Evolutionary conservation across 2,797 vertebrate species (phyloP).

Genomic region (Parotocinclus haroldoi): DNA sequence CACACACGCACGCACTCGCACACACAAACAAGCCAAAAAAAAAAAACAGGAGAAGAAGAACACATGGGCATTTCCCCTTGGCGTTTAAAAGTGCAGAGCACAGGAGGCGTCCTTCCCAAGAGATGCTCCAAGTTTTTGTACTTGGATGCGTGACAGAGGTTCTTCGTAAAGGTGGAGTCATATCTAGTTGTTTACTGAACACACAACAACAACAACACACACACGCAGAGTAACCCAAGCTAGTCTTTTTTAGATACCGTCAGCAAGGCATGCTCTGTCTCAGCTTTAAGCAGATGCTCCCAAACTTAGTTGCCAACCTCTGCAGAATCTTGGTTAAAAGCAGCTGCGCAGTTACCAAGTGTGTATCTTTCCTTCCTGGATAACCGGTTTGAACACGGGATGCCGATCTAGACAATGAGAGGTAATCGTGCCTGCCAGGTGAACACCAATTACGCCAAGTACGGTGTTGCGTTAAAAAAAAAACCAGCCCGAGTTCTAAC

Average conservation of each 20-base stretch:
- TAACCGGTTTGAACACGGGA: no score
- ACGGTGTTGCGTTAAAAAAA: no score
- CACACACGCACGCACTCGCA: no score
- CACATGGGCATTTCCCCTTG: slow-evolving; percentile 57
- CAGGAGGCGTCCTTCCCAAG: slow-evolving; percentile 60
- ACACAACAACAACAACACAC: slow-evolving; percentile 1
- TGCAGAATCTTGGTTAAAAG: slow-evolving; percentile 20
- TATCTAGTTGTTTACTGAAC: slow-evolving; percentile 21
- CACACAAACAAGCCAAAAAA: slow-evolving; percentile 13
- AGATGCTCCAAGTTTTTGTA: slow-evolving; percentile 52
- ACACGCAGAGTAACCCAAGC: neutral
- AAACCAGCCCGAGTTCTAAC: no score
- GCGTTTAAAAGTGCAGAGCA: slow-evolving; percentile 58
- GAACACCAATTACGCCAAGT: no score
- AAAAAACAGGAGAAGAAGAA: slow-evolving; percentile 45
- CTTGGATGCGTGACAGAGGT: slow-evolving; percentile 54
- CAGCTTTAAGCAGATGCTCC: slow-evolving; percentile 31
- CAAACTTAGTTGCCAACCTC: slow-evolving; percentile 29
- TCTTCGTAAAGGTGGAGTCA: slow-evolving; percentile 20
- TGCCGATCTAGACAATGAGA: no score
- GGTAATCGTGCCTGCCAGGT: no score
- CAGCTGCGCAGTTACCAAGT: slow-evolving; percentile 8
- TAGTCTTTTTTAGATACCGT: slow-evolving; percentile 24
- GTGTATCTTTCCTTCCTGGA: neutral
- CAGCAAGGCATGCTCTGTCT: slow-evolving; percentile 30